Conservation (phyloP, 2,888 invertebrate species). For the Drosophila ezoana region DNA sequence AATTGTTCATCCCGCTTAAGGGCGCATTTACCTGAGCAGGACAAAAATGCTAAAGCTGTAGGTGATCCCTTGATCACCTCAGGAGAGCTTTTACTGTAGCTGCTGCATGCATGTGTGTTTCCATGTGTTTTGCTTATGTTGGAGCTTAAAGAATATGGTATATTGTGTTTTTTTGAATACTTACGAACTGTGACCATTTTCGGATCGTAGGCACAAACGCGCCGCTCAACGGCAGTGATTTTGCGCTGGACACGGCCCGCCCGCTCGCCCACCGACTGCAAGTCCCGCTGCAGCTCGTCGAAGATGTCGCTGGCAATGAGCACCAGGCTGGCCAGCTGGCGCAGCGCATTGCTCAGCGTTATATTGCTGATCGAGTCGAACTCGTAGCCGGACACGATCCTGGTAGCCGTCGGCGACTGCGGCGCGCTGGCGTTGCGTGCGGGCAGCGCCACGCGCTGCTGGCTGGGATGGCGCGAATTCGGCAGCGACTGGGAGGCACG, state of each 20-base stretch:
- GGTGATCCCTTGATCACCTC: background rate
- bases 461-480: slow-evolving; percentile 68
- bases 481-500: slow-evolving; percentile 66
- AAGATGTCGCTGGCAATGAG: slow-evolving; percentile 94
- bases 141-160: background rate
- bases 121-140: background rate
- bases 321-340: slow-evolving; percentile 94
- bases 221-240: slow-evolving; percentile 89
- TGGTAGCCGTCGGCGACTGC: slow-evolving; percentile 73
- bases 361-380: slow-evolving; percentile 94
- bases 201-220: slow-evolving; percentile 91
- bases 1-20: too few species aligned
- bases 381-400: slow-evolving; percentile 89
- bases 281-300: slow-evolving; percentile 91
- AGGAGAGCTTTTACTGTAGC: slow-evolving; percentile 4
- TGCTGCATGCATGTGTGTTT: background rate
- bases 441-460: slow-evolving; percentile 51
- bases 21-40: too few species aligned
- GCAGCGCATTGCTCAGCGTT: slow-evolving; percentile 92
- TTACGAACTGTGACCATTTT: slow-evolving; percentile 97
- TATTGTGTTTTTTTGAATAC: slow-evolving; percentile 85
- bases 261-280: slow-evolving; percentile 90
- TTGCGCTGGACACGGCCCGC: slow-evolving; percentile 90
- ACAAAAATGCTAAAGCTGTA: background rate
- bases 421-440: slow-evolving; percentile 65